phyloP scores from a whole-genome alignment of 2,888 invertebrate genomes.

The Hemithea aestivaria region DNA sequence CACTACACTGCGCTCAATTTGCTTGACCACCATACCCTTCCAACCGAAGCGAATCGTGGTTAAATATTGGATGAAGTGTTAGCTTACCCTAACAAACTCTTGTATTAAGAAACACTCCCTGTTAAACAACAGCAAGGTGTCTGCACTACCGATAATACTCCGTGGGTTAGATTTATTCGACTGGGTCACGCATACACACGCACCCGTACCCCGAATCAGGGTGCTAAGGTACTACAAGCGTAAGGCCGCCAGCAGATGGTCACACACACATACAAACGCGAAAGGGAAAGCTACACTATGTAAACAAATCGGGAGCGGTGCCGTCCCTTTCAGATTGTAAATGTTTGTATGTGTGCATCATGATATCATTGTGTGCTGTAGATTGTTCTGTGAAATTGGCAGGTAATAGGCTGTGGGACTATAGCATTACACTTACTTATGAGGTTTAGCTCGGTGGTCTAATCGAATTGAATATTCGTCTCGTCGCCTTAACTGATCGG shows the following conservation, averaged over 20 bases:
- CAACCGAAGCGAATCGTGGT: too few relatives aligned
- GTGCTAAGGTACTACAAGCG: conserved; percentile 51
- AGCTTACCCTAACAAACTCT: too few relatives aligned
- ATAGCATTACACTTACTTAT: conserved; percentile 76
- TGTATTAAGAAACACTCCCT: too few relatives aligned
- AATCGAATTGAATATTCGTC: conserved; percentile 70
- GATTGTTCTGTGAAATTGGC: conserved; percentile 79
- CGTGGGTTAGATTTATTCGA: conserved; percentile 79
- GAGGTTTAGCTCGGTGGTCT: conserved; percentile 65
- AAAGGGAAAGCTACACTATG: conserved; percentile 78
- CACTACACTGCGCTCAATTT: too few relatives aligned
- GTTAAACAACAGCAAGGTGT: too few relatives aligned
- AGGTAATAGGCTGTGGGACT: conserved; percentile 77
- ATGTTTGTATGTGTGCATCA: conserved; percentile 68
- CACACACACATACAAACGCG: conserved; percentile 62
- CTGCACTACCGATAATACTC: too few relatives aligned
- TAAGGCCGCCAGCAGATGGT: conserved; percentile 68
- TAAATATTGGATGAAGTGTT: too few relatives aligned
- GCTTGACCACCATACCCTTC: too few relatives aligned
- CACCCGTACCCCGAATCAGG: conserved; percentile 63
- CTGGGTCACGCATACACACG: conserved; percentile 72
- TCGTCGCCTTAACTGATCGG: conserved; percentile 49
- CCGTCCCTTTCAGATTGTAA: conserved; percentile 68
- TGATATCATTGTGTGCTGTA: conserved; percentile 71
- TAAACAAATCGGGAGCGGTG: conserved; percentile 71